phyloP scores from a whole-genome alignment of 1,140 invertebrate genomes.

The Tetragonula clypearis region DNA sequence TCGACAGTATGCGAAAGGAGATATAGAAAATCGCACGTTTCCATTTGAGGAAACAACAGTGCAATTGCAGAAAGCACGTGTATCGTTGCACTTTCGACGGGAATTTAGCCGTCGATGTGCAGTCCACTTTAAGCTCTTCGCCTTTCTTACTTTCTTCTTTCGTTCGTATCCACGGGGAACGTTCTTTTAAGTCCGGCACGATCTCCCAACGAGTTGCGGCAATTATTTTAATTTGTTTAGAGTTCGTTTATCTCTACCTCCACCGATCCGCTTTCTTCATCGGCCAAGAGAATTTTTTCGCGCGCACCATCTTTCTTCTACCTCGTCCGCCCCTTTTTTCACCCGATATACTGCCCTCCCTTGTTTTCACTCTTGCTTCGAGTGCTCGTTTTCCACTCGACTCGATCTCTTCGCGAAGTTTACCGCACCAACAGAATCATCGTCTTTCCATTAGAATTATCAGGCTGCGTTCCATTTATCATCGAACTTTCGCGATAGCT shows the following conservation, averaged over 20 bases:
- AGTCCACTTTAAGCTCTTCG: too few relatives aligned
- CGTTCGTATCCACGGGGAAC: conserved; percentile 57
- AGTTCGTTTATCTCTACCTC: conserved; percentile 32
- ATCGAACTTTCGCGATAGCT: background rate
- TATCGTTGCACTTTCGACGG: too few relatives aligned
- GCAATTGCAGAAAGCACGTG: too few relatives aligned
- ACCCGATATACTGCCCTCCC: too few relatives aligned
- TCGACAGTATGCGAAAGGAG: too few relatives aligned
- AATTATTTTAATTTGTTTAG: conserved; percentile 72
- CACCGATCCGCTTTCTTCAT: too few relatives aligned
- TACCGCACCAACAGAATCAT: background rate
- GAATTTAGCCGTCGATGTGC: too few relatives aligned
- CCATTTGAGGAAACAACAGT: too few relatives aligned
- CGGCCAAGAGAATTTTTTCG: background rate
- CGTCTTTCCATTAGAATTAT: background rate
- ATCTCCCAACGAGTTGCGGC: conserved; percentile 16
- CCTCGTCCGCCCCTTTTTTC: conserved; percentile 26
- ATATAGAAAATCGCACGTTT: too few relatives aligned
- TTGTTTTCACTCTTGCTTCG: background rate
- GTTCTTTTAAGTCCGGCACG: conserved; percentile 30
- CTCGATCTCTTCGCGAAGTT: background rate
- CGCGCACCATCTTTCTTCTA: background rate
- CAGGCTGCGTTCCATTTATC: background rate
- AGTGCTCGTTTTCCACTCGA: background rate
- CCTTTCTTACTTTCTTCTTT: too few relatives aligned